A percentile compares a stretch with the other conserved stretches of the same genome.
phyloP scores from a whole-genome alignment of 2,797 vertebrate species.

The Sphenodon punctatus region DNA sequence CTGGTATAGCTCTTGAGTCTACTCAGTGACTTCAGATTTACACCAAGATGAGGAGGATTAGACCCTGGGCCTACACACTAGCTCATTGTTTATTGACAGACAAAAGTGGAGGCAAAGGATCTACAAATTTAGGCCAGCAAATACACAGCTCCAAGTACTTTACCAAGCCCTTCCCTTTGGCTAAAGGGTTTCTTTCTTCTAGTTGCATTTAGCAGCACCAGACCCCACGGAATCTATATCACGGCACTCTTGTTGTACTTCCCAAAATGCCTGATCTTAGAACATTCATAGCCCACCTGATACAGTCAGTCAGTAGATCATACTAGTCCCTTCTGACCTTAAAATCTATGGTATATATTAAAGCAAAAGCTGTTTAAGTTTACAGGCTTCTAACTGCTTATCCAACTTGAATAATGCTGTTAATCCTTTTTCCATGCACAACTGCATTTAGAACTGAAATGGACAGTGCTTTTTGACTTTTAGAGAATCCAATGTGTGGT shows the following conservation, averaged over 20 bases:
- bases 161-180: neutral
- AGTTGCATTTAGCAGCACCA: neutral
- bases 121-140: neutral
- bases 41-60: neutral
- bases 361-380: neutral
- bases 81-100: no score
- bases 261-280: neutral
- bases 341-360: neutral
- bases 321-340: neutral
- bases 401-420: neutral
- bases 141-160: neutral
- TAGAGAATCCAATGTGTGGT: rapidly evolving
- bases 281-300: neutral
- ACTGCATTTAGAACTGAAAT: no score
- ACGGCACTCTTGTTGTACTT: neutral
- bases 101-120: no score
- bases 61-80: neutral
- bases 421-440: neutral
- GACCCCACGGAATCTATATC: neutral
- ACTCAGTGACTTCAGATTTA: no score
- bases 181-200: neutral
- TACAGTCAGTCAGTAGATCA: neutral
- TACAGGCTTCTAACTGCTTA: neutral
- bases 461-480: no score
- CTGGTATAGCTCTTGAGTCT: no score